Conservation (phyloP, 2,888 invertebrate species). For the Rambutsinella grinnellia region DNA sequence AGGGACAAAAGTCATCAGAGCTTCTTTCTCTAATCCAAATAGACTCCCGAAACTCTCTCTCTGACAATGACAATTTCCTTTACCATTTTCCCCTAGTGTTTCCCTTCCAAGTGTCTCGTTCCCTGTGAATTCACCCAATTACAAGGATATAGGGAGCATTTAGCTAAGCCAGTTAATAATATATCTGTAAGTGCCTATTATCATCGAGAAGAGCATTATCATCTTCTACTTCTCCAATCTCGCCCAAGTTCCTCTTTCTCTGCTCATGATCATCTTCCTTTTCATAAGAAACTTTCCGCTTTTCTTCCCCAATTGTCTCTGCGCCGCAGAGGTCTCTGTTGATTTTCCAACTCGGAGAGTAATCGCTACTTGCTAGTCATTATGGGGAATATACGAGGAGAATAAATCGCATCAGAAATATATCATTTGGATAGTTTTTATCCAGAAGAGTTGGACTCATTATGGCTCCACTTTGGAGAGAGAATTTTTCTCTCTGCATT, state of each 20-base stretch:
- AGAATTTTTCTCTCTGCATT: neutral
- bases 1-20: constrained; percentile 47
- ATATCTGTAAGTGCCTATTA: constrained; percentile 57
- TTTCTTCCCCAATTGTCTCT: too few species aligned
- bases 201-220: constrained; percentile 33
- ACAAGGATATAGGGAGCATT: constrained; percentile 55
- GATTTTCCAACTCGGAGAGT: too few species aligned
- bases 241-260: neutral
- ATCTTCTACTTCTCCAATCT: constrained; percentile 25
- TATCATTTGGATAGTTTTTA: constrained; percentile 53
- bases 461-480: neutral
- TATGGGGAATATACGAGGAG: constrained; percentile 14
- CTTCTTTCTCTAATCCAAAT: constrained; percentile 3
- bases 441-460: too few species aligned
- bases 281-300: neutral
- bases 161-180: constrained; percentile 54
- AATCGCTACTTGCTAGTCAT: too few species aligned
- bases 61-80: neutral
- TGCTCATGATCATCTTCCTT: neutral
- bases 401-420: constrained; percentile 54
- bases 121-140: constrained; percentile 43
- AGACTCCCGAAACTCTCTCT: neutral
- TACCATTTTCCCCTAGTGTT: neutral
- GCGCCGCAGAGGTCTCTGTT: too few species aligned
- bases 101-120: neutral